Conservation (phyloP, 2,888 invertebrate genomes). For the Dexiosoma caninum region DNA sequence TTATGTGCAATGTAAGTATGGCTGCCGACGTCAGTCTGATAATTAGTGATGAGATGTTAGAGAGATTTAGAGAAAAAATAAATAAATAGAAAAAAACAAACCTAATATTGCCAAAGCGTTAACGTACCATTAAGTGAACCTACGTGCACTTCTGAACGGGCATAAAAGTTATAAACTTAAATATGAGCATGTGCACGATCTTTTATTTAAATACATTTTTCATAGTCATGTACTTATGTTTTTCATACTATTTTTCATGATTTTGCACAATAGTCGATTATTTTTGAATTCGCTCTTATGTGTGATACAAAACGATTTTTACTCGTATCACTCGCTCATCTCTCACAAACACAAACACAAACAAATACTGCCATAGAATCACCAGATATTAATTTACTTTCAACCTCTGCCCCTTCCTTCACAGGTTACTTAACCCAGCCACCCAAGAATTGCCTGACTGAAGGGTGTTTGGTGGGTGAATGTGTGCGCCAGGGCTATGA, state of each 20-base stretch:
- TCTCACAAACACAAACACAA: neutral
- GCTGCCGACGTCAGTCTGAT: neutral
- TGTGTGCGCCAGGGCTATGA: conserved; percentile 90
- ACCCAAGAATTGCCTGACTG: conserved; percentile 86
- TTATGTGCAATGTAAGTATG: conserved; percentile 88
- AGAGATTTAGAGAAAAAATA: too few species aligned
- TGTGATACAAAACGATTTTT: conserved; percentile 29
- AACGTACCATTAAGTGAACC: neutral
- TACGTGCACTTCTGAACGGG: neutral
- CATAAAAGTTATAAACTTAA: neutral
- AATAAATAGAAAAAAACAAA: neutral
- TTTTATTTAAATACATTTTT: neutral
- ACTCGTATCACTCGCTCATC: conserved; percentile 41
- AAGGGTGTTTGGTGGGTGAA: conserved; percentile 90
- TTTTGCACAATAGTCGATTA: conserved; percentile 27
- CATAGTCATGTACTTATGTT: conserved; percentile 1
- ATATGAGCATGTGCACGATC: conserved; percentile 21
- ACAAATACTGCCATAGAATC: too few species aligned
- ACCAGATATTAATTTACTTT: neutral
- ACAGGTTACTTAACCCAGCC: conserved; percentile 75
- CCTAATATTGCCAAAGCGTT: too few species aligned
- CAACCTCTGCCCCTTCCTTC: neutral
- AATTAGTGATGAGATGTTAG: conserved; percentile 8
- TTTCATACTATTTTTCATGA: conserved; percentile 36
- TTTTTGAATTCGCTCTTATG: neutral